phyloP scores from a whole-genome alignment of 2,797 vertebrate species.

The Pelobates cultripes region DNA sequence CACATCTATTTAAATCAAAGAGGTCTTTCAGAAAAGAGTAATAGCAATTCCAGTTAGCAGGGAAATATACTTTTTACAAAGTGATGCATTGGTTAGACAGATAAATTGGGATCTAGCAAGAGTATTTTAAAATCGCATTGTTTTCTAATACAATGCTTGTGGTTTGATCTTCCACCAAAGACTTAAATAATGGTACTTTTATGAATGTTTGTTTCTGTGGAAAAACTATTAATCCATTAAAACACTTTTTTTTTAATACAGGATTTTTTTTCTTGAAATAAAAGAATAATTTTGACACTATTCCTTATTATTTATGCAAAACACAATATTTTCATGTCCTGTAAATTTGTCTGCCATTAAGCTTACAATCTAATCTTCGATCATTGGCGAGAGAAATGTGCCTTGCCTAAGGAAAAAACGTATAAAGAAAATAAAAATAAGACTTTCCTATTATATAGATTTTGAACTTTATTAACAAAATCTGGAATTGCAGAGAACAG shows the following conservation, averaged over 20 bases:
- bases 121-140: not conserved
- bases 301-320: too few relatives aligned
- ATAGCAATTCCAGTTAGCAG: not conserved
- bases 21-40: slow-evolving; percentile 17
- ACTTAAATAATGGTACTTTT: not conserved
- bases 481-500: too few relatives aligned
- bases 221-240: not conserved
- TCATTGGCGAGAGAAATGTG: too few relatives aligned
- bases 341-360: too few relatives aligned
- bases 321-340: too few relatives aligned
- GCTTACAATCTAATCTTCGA: too few relatives aligned
- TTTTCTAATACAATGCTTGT: not conserved
- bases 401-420: too few relatives aligned
- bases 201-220: not conserved
- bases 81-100: slow-evolving; percentile 30
- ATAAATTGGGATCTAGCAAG: not conserved
- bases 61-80: slow-evolving; percentile 27
- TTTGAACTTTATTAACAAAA: too few relatives aligned
- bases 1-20: slow-evolving; percentile 49
- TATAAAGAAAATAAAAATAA: too few relatives aligned
- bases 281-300: not conserved
- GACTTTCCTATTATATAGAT: too few relatives aligned
- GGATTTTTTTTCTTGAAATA: not conserved
- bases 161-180: not conserved
- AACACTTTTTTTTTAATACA: not conserved